Evolutionary conservation across 2,113 vertebrate genomes (phyloP), one percentile per base, ranked within the genome.

Genomic region (Microcebus lehilahytsara): DNA sequence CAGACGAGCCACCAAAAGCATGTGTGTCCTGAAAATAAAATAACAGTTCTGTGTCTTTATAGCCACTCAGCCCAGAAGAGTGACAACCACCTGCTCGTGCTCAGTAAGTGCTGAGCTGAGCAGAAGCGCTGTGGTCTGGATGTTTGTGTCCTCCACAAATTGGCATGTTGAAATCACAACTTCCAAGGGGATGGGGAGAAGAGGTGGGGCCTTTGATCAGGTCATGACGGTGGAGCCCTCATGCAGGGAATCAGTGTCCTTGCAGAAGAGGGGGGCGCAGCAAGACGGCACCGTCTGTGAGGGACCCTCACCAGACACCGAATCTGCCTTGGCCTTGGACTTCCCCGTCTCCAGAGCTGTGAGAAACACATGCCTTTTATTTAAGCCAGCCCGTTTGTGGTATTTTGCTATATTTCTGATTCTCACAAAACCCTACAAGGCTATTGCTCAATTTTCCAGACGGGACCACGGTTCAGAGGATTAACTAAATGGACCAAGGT

Each of bases 41-140:
- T 20, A 42, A 62, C 30, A 6, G 19, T 19, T 37, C 4, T 0
- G 0, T 30, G 9, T 85, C 58, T 40, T 6, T 30, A 30, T 25
- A 32, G 5, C 58, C 49, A 11, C 93, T 19, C 25, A 77, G 27
- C 10, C 42, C 12, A 12, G 27, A 23, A 19, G 2, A 3, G 22
- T 8, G 25, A 30, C 23, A 2, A 11, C 4, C 22, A 17, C 64
- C 3, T 9, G 7, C 6, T 27, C 8, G 11, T 0, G 1, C 3
- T 77, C n/a, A 7, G 5, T 2, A 14, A 25, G 20, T 20, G 64
- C 13, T 9, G 13, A 51, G 13, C 13, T 13, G 27, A 49, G 20
- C 40, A 71, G 49, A 40, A 49, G 10, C 30, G 3, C 4, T n/a
- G 3, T 4, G 14, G 27, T 23, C 56, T 56, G 79, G 64, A n/a